Conservation (phyloP, 2,113 vertebrate genomes). For the Chaetura pelagica region DNA sequence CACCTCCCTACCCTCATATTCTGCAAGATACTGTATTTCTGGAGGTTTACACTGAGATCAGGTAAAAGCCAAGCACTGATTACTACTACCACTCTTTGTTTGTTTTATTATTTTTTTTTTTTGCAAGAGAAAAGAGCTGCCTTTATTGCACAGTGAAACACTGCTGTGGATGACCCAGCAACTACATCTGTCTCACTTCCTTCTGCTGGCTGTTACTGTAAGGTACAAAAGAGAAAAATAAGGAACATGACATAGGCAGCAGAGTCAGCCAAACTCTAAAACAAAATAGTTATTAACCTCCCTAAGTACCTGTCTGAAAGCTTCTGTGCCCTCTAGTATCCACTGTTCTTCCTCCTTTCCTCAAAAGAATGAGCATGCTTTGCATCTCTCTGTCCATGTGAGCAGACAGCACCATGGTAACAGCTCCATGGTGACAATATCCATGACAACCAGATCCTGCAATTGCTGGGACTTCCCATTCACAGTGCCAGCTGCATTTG, state of each 20-base stretch:
- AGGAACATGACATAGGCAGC: not conserved
- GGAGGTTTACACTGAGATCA: not conserved
- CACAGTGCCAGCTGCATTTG: not conserved
- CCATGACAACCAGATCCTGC: conserved; percentile 44
- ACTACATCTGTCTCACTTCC: not conserved
- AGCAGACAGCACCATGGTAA: conserved; percentile 46
- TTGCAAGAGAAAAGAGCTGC: not conserved
- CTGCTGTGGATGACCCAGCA: not conserved
- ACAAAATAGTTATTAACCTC: not conserved
- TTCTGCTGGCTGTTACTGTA: not conserved
- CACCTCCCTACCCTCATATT: not conserved
- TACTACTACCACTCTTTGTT: not conserved
- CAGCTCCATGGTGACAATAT: conserved; percentile 48
- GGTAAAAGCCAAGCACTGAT: not conserved
- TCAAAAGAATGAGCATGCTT: not conserved
- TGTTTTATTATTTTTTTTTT: not conserved
- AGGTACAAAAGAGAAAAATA: not conserved
- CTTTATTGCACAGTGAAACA: not conserved
- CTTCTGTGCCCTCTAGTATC: not conserved
- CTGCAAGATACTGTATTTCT: not conserved
- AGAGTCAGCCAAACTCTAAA: not conserved
- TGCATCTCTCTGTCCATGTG: not conserved
- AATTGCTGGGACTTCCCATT: not conserved
- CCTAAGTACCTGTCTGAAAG: not conserved
- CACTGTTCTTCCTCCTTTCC: not conserved